Percentiles rank a stretch among this genome's conserved stretches.
Conservation (phyloP, 2,797 vertebrate species). For the Hypotaenidia okinawae region DNA sequence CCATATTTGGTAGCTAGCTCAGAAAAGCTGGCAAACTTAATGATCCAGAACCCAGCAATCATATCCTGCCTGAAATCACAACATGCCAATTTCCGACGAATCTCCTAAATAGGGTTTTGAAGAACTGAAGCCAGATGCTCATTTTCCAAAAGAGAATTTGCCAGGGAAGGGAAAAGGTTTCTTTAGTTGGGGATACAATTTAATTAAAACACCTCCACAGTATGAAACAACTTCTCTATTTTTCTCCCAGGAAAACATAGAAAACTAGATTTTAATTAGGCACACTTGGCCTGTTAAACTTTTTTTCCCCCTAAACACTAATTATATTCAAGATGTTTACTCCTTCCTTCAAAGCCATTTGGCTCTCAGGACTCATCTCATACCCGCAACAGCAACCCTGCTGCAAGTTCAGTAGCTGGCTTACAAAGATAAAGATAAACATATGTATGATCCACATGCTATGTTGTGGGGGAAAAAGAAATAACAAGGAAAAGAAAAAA, state of each 20-base stretch:
- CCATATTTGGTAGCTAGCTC: neutral
- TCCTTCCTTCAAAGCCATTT: neutral
- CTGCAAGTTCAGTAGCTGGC: neutral
- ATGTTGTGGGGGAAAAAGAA: too few relatives aligned
- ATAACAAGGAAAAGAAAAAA: too few relatives aligned
- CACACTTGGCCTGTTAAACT: neutral
- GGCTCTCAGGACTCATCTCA: neutral
- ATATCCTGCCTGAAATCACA: neutral
- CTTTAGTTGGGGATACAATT: neutral
- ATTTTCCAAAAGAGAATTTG: neutral
- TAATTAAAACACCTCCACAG: neutral
- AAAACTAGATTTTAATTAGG: neutral
- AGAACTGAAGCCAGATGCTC: neutral
- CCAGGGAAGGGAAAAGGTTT: neutral
- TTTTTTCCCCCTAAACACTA: neutral
- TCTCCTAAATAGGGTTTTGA: neutral
- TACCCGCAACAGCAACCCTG: neutral
- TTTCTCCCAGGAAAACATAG: neutral
- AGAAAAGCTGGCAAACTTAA: neutral
- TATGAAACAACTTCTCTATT: neutral
- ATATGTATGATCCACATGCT: neutral
- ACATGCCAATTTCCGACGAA: rapidly evolving
- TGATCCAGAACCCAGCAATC: neutral
- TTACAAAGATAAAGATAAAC: neutral
- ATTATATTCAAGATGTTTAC: neutral